phyloP scores from a whole-genome alignment of 2,113 vertebrate genomes.

The Agelaius phoeniceus region DNA sequence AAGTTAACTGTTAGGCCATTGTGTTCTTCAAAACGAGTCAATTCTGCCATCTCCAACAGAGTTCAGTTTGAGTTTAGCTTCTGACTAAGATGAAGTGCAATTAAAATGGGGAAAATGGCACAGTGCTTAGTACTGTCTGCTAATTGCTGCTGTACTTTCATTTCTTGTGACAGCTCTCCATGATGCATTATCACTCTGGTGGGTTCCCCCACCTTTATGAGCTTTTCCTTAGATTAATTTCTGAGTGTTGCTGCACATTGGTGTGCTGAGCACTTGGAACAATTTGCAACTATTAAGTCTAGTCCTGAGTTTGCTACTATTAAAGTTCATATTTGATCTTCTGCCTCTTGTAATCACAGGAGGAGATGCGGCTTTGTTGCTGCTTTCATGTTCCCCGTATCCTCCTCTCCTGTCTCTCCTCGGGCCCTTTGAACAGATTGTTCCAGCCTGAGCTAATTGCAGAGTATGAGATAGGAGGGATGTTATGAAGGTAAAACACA shows the following conservation, averaged over 20 bases:
- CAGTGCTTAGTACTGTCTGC: slow-evolving; percentile 47
- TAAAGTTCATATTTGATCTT: slow-evolving; percentile 22
- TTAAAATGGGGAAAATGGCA: slow-evolving; percentile 34
- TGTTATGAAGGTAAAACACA: not conserved
- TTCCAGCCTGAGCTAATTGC: not conserved
- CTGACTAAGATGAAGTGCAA: slow-evolving; percentile 56
- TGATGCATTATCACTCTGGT: slow-evolving; percentile 52
- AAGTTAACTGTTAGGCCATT: slow-evolving; percentile 40
- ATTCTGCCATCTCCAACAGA: slow-evolving; percentile 28
- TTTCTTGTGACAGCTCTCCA: slow-evolving; percentile 63
- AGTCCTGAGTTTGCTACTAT: not conserved
- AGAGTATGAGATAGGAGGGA: not conserved
- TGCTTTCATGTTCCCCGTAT: not conserved
- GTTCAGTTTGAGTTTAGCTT: slow-evolving; percentile 42
- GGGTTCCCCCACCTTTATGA: slow-evolving; percentile 17
- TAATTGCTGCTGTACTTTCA: slow-evolving; percentile 64
- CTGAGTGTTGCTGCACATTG: not conserved
- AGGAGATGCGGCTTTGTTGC: not conserved
- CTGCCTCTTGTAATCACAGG: not conserved
- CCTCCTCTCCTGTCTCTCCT: not conserved
- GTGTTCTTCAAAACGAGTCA: slow-evolving; percentile 48
- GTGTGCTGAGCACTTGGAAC: not conserved
- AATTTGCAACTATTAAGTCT: slow-evolving; percentile 17
- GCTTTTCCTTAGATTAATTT: slow-evolving; percentile 46
- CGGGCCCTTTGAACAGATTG: not conserved